A percentile compares a stretch with the other conserved stretches of the same genome.
phyloP scores from a whole-genome alignment of 1,140 invertebrate species.

The Lerema accius region DNA sequence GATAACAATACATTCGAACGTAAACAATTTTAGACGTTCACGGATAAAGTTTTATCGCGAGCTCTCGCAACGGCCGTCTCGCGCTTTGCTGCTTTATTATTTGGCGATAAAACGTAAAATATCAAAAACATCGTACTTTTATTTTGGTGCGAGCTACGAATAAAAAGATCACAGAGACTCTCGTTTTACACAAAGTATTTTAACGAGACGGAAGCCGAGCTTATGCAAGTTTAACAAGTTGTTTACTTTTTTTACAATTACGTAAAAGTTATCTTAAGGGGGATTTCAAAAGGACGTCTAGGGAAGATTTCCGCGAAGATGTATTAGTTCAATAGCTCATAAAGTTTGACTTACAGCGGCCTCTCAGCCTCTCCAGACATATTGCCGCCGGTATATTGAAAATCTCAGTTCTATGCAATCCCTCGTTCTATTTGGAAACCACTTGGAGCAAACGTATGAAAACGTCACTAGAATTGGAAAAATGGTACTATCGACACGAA shows the following conservation, averaged over 20 bases:
- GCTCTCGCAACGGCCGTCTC: constrained; percentile 8
- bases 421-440: constrained; percentile 26
- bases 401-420: constrained; percentile 29
- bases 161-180: constrained; percentile 10
- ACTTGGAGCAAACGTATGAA: constrained; percentile 26
- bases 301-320: constrained; percentile 15
- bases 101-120: constrained; percentile 14
- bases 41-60: constrained; percentile 33
- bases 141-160: constrained; percentile 12
- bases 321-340: constrained; percentile 36
- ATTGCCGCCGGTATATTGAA: constrained; percentile 37
- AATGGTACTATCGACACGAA: constrained; percentile 14
- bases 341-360: constrained; percentile 37
- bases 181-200: not conserved
- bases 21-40: constrained; percentile 36
- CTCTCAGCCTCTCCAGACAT: constrained; percentile 33
- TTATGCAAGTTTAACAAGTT: not conserved
- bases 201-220: not conserved
- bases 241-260: not conserved
- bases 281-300: not conserved
- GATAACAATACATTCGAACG: constrained; percentile 43
- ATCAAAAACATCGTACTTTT: constrained; percentile 25
- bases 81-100: constrained; percentile 20
- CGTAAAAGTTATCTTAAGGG: constrained; percentile 1
- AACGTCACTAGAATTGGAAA: constrained; percentile 27